phyloP scores from a whole-genome alignment of 1,140 invertebrate genomes.

The Drosophila mayri region DNA sequence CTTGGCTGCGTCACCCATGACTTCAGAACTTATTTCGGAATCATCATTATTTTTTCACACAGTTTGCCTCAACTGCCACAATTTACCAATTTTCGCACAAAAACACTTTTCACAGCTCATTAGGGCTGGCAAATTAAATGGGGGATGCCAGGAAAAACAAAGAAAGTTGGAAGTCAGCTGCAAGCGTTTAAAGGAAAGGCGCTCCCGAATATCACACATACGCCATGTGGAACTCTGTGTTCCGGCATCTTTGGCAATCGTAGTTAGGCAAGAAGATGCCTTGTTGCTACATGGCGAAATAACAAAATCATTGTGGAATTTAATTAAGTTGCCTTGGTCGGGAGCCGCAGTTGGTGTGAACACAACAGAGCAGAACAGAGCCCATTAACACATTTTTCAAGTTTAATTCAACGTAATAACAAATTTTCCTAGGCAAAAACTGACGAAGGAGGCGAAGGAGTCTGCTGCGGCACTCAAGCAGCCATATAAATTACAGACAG shows the following conservation, averaged over 20 bases:
- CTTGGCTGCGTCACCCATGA: slow-evolving; percentile 3
- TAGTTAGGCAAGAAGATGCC: slow-evolving; percentile 35
- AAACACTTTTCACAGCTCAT: slow-evolving; percentile 52
- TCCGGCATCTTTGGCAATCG: slow-evolving; percentile 32
- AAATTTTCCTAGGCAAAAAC: slow-evolving; percentile 50
- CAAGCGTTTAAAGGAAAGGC: slow-evolving; percentile 9
- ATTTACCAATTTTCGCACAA: slow-evolving; percentile 37
- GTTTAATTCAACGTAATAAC: slow-evolving; percentile 80
- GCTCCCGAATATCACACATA: slow-evolving; percentile 51
- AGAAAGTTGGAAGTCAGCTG: slow-evolving; percentile 6
- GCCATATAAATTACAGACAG: slow-evolving; percentile 72
- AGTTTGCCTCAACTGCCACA: slow-evolving; percentile 29
- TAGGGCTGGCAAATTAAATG: slow-evolving; percentile 39
- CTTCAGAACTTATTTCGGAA: slow-evolving; percentile 9
- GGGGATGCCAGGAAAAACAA: slow-evolving; percentile 24
- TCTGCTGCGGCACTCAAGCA: slow-evolving; percentile 44
- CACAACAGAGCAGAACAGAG: slow-evolving; percentile 25
- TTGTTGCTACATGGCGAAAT: slow-evolving; percentile 49
- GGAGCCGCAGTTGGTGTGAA: slow-evolving; percentile 17
- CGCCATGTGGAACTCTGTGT: slow-evolving; percentile 60
- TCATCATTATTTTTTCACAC: slow-evolving; percentile 31
- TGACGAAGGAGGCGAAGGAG: no score
- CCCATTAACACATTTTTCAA: slow-evolving; percentile 80
- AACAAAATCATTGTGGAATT: slow-evolving; percentile 77
- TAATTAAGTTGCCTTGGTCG: slow-evolving; percentile 63